A percentile compares a stretch with the other conserved stretches of the same genome.
These are phyloP conservation scores for Apis laboriosa DNA, from an alignment of 1,140 invertebrate genomes.

Conservation along the genomic window DNA sequence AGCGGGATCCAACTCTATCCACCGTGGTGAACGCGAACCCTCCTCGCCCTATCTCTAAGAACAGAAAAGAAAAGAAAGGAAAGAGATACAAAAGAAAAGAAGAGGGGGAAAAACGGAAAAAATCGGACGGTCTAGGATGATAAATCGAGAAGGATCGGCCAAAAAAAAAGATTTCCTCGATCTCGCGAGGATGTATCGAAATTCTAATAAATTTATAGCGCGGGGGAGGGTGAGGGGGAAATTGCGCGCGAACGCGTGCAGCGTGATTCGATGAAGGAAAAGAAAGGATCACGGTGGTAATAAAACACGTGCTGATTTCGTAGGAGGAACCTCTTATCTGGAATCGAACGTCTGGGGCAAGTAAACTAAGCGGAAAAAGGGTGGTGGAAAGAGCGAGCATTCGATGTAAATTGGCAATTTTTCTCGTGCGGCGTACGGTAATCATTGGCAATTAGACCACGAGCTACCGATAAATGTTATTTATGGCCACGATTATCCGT, in stretches of 20 bases:
- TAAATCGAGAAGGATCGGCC: conserved; percentile 29
- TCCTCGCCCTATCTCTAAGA: conserved; percentile 27
- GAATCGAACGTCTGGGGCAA: conserved; percentile 48
- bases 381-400: conserved; percentile 48
- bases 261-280: not conserved
- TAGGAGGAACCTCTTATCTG: conserved; percentile 50
- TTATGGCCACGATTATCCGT: conserved; percentile 72
- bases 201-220: too few relatives aligned
- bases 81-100: conserved; percentile 11
- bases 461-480: conserved; percentile 70
- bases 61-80: not conserved
- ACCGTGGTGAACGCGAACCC: conserved; percentile 61
- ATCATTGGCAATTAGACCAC: conserved; percentile 75
- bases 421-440: conserved; percentile 64
- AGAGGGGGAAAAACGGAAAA: not conserved
- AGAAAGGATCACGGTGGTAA: conserved; percentile 22
- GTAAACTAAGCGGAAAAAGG: conserved; percentile 49
- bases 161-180: too few relatives aligned
- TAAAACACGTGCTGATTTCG: conserved; percentile 35
- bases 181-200: too few relatives aligned
- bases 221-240: rapidly evolving
- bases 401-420: conserved; percentile 76
- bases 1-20: conserved; percentile 74
- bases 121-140: conserved; percentile 2
- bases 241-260: not conserved